Evolutionary conservation across 2,113 vertebrate genomes (phyloP).

Genomic region (Scatophagus argus): DNA sequence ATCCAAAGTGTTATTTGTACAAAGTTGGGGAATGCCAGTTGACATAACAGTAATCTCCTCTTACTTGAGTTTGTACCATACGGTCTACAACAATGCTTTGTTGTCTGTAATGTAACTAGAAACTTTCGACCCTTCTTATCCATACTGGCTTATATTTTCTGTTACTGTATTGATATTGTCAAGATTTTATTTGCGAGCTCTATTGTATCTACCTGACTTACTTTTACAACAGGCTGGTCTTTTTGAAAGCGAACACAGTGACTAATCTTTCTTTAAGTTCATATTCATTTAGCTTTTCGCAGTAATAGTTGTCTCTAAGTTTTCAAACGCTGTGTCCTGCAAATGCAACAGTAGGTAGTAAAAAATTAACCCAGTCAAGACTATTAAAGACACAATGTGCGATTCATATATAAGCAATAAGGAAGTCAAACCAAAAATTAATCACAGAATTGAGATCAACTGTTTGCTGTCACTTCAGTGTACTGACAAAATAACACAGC

Average conservation of each 20-base stretch:
- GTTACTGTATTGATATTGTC: no score
- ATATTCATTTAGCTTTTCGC: not conserved
- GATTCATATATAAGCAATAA: no score
- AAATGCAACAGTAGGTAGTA: not conserved
- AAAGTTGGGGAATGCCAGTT: not conserved
- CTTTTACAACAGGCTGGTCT: not conserved
- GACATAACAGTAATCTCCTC: not conserved
- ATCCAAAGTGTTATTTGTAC: not conserved
- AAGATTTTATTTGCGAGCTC: not conserved
- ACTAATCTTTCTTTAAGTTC: not conserved
- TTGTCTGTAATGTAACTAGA: no score
- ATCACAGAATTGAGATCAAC: no score
- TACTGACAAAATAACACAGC: no score
- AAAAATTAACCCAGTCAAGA: not conserved
- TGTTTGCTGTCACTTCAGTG: no score
- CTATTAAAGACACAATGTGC: no score
- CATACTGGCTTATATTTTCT: not conserved
- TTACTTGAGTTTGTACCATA: no score
- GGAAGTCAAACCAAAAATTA: no score
- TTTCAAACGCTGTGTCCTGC: not conserved
- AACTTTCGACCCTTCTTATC: no score
- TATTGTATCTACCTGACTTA: not conserved
- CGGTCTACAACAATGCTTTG: not conserved
- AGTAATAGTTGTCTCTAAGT: not conserved
- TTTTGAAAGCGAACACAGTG: not conserved